These are phyloP conservation scores for Lagria hirta DNA, from an alignment of 2,888 invertebrate genomes.

Conservation along the genomic window DNA sequence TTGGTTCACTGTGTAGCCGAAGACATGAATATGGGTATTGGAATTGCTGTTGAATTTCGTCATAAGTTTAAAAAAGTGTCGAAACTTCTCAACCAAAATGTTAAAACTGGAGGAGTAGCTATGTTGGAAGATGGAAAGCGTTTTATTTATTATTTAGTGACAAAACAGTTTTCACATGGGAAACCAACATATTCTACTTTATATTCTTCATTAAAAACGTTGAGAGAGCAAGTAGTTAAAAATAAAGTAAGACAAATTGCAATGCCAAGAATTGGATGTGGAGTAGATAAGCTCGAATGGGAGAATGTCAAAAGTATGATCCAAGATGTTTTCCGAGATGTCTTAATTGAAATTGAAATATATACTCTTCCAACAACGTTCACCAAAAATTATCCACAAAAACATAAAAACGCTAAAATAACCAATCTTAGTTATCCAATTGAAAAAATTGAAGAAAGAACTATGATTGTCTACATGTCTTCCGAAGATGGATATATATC, in stretches of 20 bases:
- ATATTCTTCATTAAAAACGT: conserved; percentile 52
- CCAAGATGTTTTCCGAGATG: conserved; percentile 56
- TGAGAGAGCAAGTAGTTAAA: conserved; percentile 53
- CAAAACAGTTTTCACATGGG: conserved; percentile 55
- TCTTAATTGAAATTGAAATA: conserved; percentile 55
- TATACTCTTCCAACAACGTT: conserved; percentile 54
- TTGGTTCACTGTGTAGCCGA: conserved; percentile 62
- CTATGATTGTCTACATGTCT: conserved; percentile 48
- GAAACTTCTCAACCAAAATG: conserved; percentile 47
- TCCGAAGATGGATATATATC: conserved; percentile 40
- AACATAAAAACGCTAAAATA: conserved; percentile 32
- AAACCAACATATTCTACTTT: conserved; percentile 52
- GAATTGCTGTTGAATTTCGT: conserved; percentile 58
- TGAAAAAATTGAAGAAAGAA: conserved; percentile 39
- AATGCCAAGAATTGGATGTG: conserved; percentile 68
- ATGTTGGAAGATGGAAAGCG: conserved; percentile 52
- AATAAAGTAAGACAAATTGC: conserved; percentile 59
- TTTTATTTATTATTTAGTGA: conserved; percentile 63
- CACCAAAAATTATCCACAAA: too few relatives aligned
- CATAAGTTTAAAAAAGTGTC: conserved; percentile 46
- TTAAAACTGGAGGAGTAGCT: conserved; percentile 55
- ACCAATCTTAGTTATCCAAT: conserved; percentile 35
- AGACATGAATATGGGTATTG: conserved; percentile 61
- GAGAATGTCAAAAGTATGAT: conserved; percentile 57
- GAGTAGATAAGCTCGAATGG: conserved; percentile 68